Conservation (phyloP, 2,888 invertebrate genomes). For the Eupithecia subumbrata region DNA sequence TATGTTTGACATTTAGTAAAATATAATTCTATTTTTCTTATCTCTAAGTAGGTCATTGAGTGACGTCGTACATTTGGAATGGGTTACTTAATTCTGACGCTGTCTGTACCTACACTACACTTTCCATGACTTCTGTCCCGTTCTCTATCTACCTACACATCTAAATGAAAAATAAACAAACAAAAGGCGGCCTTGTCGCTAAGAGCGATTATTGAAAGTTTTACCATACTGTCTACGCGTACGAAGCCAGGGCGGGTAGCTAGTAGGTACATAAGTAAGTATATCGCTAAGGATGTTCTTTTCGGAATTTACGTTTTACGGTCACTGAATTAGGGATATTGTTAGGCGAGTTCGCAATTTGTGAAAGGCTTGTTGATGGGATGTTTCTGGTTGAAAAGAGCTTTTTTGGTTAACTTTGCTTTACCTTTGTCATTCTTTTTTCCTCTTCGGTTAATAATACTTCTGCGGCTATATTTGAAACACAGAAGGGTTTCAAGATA, state of each 20-base stretch:
- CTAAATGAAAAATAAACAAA: too few relatives aligned
- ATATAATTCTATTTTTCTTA: too few relatives aligned
- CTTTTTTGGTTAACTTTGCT: constrained; percentile 7
- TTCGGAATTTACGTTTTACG: constrained; percentile 12
- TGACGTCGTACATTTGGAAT: too few relatives aligned
- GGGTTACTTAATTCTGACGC: too few relatives aligned
- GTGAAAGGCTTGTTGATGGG: constrained; percentile 4
- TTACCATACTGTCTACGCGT: neutral
- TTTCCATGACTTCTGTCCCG: too few relatives aligned
- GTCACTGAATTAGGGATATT: constrained; percentile 19
- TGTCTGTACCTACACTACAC: too few relatives aligned
- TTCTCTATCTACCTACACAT: too few relatives aligned
- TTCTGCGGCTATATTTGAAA: neutral
- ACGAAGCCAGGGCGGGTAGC: neutral
- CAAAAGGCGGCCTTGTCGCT: too few relatives aligned
- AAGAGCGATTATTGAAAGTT: too few relatives aligned
- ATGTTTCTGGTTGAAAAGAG: constrained; percentile 10
- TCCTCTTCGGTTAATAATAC: neutral
- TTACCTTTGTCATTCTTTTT: neutral
- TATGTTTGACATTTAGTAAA: too few relatives aligned
- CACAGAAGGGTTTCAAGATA: neutral
- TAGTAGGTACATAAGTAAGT: constrained; percentile 2
- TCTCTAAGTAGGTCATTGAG: too few relatives aligned
- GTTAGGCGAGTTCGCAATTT: constrained; percentile 10
- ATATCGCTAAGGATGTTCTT: constrained; percentile 13